Conservation (phyloP, 1,140 invertebrate genomes). For the Monomorium pharaonis region DNA sequence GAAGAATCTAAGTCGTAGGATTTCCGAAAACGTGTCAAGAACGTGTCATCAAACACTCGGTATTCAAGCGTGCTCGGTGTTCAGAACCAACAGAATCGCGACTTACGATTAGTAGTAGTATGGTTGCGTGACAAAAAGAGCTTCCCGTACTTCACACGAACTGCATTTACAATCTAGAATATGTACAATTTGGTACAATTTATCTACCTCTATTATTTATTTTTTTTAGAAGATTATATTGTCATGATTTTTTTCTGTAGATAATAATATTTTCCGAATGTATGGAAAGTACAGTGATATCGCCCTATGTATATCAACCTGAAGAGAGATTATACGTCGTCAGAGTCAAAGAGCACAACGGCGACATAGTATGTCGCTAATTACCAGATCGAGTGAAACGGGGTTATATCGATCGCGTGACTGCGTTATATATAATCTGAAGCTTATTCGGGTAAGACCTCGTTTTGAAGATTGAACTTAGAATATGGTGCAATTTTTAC, state of each 20-base stretch:
- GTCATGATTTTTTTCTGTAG: neutral
- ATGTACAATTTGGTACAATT: neutral
- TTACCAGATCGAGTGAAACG: conserved; percentile 58
- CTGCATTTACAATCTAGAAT: neutral
- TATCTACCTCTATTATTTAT: neutral
- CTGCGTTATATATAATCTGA: conserved; percentile 42
- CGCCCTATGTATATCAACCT: neutral
- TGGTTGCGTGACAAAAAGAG: neutral
- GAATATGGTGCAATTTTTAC: neutral
- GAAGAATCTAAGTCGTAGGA: conserved; percentile 21
- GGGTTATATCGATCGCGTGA: conserved; percentile 60
- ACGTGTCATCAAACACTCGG: neutral
- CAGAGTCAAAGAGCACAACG: conserved; percentile 14
- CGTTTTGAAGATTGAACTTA: conserved; percentile 39
- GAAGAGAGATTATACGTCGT: conserved; percentile 20
- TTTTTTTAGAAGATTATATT: neutral
- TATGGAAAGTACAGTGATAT: neutral
- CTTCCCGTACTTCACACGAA: neutral
- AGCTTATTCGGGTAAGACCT: conserved; percentile 48
- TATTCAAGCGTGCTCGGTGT: neutral
- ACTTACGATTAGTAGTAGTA: neutral
- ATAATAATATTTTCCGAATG: neutral
- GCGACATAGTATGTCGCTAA: conserved; percentile 45
- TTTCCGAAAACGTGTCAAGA: conserved; percentile 43
- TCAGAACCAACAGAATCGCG: neutral